These are phyloP conservation scores for Drosophila eohydei DNA, from an alignment of 2,888 invertebrate genomes.

Conservation along the genomic window DNA sequence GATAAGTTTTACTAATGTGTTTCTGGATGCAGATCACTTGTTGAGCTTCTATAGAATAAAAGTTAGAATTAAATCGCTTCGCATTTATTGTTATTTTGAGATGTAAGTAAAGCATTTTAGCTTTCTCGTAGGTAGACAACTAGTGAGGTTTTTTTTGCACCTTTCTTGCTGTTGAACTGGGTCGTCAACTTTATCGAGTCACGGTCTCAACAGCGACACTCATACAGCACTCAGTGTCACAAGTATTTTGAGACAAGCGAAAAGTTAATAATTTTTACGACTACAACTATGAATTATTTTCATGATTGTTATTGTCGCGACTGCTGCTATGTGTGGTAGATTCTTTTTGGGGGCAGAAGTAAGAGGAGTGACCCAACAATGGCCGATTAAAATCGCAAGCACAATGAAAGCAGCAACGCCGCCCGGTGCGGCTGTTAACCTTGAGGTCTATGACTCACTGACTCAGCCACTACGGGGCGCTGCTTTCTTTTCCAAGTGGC, in stretches of 20 bases:
- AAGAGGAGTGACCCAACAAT: slow-evolving; percentile 46
- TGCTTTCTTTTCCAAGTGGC: slow-evolving; percentile 61
- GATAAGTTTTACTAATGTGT: no score
- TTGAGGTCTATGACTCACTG: slow-evolving; percentile 77
- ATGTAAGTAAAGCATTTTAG: background rate
- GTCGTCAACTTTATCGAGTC: slow-evolving; percentile 62
- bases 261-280: slow-evolving; percentile 71
- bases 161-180: slow-evolving; percentile 45
- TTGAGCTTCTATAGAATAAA: no score
- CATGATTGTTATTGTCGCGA: slow-evolving; percentile 60
- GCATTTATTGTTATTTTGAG: background rate
- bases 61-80: background rate
- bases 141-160: background rate
- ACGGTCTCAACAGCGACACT: slow-evolving; percentile 34
- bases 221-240: slow-evolving; percentile 13
- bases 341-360: slow-evolving; percentile 27
- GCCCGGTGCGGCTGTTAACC: slow-evolving; percentile 73
- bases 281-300: slow-evolving; percentile 74
- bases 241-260: slow-evolving; percentile 47
- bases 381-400: slow-evolving; percentile 69
- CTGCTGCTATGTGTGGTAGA: slow-evolving; percentile 29
- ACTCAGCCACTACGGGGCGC: slow-evolving; percentile 48
- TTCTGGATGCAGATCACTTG: background rate
- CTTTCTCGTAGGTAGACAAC: slow-evolving; percentile 9
- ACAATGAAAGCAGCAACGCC: slow-evolving; percentile 44